phyloP scores from a whole-genome alignment of 2,888 invertebrate species.

The Ornithoptera priamus region DNA sequence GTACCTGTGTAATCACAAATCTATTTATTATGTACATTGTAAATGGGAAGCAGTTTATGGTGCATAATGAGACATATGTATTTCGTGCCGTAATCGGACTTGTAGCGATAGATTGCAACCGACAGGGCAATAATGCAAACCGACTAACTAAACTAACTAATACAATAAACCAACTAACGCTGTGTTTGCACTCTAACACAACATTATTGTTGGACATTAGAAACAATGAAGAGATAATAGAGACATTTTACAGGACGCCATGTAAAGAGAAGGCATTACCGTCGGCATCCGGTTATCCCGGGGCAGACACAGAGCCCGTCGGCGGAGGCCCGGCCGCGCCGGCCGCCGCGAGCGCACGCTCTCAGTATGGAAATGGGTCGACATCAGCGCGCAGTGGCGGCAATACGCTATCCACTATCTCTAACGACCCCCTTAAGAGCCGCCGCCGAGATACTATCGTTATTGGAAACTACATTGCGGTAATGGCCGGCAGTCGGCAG shows the following conservation, averaged over 20 bases:
- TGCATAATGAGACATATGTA: constrained; percentile 5
- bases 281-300: not conserved
- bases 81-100: no score
- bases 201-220: no score
- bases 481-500: constrained; percentile 2
- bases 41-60: constrained; percentile 14
- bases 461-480: constrained; percentile 24
- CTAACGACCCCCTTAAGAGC: constrained; percentile 43
- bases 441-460: constrained; percentile 27
- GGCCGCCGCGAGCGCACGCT: constrained; percentile 45
- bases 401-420: constrained; percentile 54
- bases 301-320: constrained; percentile 15
- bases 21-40: constrained; percentile 22
- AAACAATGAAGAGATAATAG: not conserved
- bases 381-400: constrained; percentile 53
- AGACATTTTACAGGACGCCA: not conserved
- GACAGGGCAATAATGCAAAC: no score
- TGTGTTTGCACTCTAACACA: no score
- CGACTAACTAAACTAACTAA: no score
- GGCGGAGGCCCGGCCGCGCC: constrained; percentile 29
- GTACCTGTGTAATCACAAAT: constrained; percentile 17
- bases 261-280: constrained; percentile 12
- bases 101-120: no score
- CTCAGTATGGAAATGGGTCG: constrained; percentile 61
- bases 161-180: no score